These are phyloP conservation scores for Mugil cephalus DNA, from an alignment of 2,113 vertebrate genomes.

Conservation along the genomic window DNA sequence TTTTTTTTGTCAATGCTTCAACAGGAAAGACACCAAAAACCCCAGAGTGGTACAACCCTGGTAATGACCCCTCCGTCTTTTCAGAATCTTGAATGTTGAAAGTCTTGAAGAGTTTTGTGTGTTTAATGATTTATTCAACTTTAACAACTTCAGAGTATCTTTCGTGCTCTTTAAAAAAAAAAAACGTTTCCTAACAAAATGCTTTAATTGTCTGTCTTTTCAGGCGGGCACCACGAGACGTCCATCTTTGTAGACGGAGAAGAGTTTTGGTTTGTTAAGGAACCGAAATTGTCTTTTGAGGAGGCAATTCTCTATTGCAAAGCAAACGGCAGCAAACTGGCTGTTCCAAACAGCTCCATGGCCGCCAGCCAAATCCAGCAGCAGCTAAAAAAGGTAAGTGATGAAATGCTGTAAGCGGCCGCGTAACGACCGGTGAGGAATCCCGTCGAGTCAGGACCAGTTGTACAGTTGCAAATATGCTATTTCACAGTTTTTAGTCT, in stretches of 20 bases:
- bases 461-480: no score
- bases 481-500: no score
- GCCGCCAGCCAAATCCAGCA: constrained; percentile 74
- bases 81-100: no score
- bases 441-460: no score
- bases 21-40: constrained; percentile 86
- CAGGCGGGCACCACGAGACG: constrained; percentile 87
- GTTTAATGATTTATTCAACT: no score
- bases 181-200: not conserved
- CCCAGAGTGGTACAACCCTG: constrained; percentile 94
- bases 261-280: constrained; percentile 94
- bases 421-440: not conserved
- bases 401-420: not conserved
- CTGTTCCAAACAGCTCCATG: constrained; percentile 74
- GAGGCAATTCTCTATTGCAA: constrained; percentile 89
- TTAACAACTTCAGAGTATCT: no score
- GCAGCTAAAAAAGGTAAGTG: constrained; percentile 57
- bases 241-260: constrained; percentile 88
- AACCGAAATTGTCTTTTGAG: constrained; percentile 85
- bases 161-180: no score
- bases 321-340: constrained; percentile 87
- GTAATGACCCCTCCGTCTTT: constrained; percentile 78
- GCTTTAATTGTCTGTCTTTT: constrained; percentile 4
- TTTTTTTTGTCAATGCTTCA: constrained; percentile 35
- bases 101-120: no score